A percentile compares a stretch with the other conserved stretches of the same genome.
Conservation (phyloP, 2,888 invertebrate genomes). For the Apotomis capreana region DNA sequence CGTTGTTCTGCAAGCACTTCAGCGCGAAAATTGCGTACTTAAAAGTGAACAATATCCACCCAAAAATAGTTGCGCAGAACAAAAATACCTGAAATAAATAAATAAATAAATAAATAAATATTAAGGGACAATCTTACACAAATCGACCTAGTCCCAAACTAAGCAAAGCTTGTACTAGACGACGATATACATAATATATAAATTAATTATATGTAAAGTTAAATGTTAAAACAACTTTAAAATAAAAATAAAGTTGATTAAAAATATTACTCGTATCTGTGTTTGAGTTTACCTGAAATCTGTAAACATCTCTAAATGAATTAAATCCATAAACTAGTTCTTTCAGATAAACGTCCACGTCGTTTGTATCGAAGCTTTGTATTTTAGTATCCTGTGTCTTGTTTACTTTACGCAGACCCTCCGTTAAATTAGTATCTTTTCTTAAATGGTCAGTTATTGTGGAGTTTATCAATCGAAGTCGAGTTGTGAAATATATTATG, state of each 20-base stretch:
- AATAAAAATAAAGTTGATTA: no score
- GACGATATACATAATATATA: no score
- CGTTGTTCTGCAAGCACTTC: background rate
- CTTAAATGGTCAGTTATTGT: conserved; percentile 19
- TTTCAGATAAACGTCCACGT: conserved; percentile 27
- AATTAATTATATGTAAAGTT: no score
- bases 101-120: no score
- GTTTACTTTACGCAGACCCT: background rate
- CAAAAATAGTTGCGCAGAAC: conserved; percentile 13
- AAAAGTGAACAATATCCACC: conserved; percentile 10
- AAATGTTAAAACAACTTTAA: no score
- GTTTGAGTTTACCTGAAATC: conserved; percentile 31
- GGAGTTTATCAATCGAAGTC: conserved; percentile 25
- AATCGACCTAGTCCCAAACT: no score
- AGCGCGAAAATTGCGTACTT: conserved; percentile 20
- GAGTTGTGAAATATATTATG: conserved; percentile 34
- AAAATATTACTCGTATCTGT: no score
- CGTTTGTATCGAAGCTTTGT: conserved; percentile 3
- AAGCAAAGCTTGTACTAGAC: no score
- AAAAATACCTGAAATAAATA: conserved; percentile 21
- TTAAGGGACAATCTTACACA: no score
- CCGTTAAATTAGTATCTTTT: background rate
- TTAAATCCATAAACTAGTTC: conserved; percentile 31
- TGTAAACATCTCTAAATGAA: conserved; percentile 25
- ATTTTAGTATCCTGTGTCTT: background rate